These are phyloP conservation scores for Dioctria rufipes DNA, from an alignment of 2,888 invertebrate genomes.

Conservation along the genomic window DNA sequence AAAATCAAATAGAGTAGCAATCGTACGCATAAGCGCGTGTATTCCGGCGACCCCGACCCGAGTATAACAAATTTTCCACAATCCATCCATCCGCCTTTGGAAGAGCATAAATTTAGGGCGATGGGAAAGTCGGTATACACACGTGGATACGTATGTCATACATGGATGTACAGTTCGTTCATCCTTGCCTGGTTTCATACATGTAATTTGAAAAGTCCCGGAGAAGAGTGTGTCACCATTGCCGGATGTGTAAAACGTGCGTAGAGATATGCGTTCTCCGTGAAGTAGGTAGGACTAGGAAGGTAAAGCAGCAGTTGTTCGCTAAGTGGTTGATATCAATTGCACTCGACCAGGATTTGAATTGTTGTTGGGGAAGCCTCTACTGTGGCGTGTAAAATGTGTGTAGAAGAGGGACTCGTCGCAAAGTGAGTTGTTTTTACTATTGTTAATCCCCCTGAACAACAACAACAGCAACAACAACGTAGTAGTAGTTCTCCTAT, in stretches of 20 bases:
- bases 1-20: slow-evolving; percentile 43
- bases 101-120: background rate
- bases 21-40: slow-evolving; percentile 35
- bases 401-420: background rate
- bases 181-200: slow-evolving; percentile 1
- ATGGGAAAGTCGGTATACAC: slow-evolving; percentile 13
- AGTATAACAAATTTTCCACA: slow-evolving; percentile 10
- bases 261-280: slow-evolving; percentile 36
- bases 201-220: slow-evolving; percentile 10
- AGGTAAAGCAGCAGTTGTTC: background rate
- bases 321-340: slow-evolving; percentile 48
- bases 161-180: no score
- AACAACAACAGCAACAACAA: no score
- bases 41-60: background rate
- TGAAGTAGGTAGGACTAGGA: slow-evolving; percentile 1
- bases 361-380: slow-evolving; percentile 35
- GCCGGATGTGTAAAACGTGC: slow-evolving; percentile 50
- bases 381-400: background rate
- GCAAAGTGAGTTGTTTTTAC: slow-evolving; percentile 46
- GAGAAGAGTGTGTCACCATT: slow-evolving; percentile 27
- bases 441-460: slow-evolving; percentile 23
- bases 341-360: slow-evolving; percentile 45
- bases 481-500: no score
- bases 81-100: background rate
- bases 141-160: background rate